Evolutionary conservation across 2,113 vertebrate genomes (phyloP), one percentile per base, ranked within the genome.

Genomic region (Nothobranchius kuhntae): DNA sequence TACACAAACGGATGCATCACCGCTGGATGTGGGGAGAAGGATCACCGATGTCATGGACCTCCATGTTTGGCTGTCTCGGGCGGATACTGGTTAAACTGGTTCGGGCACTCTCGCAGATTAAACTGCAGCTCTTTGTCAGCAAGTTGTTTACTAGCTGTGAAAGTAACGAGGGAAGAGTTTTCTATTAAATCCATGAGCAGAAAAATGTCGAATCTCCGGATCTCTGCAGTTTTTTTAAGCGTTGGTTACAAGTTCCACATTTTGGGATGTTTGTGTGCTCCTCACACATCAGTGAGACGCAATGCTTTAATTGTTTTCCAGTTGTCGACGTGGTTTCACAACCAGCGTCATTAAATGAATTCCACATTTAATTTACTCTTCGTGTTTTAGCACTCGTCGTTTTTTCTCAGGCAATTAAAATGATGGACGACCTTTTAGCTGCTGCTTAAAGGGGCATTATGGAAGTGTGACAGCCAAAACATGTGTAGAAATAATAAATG

Each of bases 31-130:
- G 21, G 21, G 21, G 21, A 21, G 61, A 80, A 83, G 68, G 60
- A 77, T 79, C 61, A 76, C 30, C 65, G 73, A 54, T 1, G 45
- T 76, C 48, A 78, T 50, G 21, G 55, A 24, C n/a, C 70, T 48
- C 17, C 55, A 26, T 0, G 52, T 57, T 80, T 21, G 6, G 65
- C 71, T 68, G 59, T 38, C 57, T 24, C 21, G 7, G 30, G 30
- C 40, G 3, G 1, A 3, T 59, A 75, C 84, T 68, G 74, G 79
- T 84, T 71, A 52, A 64, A 89, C 89, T 54, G 0, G 90, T 89
- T 64, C 2, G 9, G 68, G 80, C 67, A 70, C 88, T 77, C 80
- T 81, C 67, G 67, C 17, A 21, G 46, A 5, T 48, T 75, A 52
- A 56, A 61, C 65, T 3, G n/a, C 44, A 71, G 52, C 75, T 67